Percentiles rank a stretch among this genome's conserved stretches.
These are phyloP conservation scores for Polypterus bichir DNA, from an alignment of 2,113 vertebrate genomes.

Conservation along the genomic window DNA sequence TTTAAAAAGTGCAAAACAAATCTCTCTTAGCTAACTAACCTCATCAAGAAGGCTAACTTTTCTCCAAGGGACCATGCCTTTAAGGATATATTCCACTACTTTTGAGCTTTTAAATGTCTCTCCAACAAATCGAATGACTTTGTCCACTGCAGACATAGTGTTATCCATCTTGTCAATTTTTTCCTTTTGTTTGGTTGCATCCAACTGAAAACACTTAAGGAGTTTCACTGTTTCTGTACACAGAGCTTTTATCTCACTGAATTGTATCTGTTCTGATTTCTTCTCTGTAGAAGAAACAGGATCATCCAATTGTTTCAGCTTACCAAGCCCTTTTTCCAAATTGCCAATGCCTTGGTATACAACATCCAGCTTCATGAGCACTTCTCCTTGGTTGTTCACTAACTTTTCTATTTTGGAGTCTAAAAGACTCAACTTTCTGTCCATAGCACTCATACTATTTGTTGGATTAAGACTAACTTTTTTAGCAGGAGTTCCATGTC, in stretches of 20 bases:
- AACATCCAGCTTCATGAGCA: conserved; percentile 50
- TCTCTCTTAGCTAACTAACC: conserved; percentile 46
- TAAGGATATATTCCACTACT: conserved; percentile 62
- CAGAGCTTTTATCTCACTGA: conserved; percentile 25
- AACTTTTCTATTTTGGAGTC: conserved; percentile 63
- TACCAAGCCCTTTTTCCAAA: conserved; percentile 44
- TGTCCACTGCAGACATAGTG: conserved; percentile 54
- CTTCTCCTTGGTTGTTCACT: conserved; percentile 50
- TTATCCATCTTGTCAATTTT: conserved; percentile 58
- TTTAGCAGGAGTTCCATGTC: conserved; percentile 15
- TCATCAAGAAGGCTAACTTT: conserved; percentile 45
- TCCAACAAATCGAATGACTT: conserved; percentile 51
- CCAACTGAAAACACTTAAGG: conserved; percentile 45
- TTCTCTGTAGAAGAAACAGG: conserved; percentile 7
- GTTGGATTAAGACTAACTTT: conserved; percentile 27
- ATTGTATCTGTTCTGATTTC: conserved; percentile 16
- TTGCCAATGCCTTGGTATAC: conserved; percentile 46
- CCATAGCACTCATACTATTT: conserved; percentile 41
- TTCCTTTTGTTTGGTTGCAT: conserved; percentile 46
- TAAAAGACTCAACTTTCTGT: conserved; percentile 53
- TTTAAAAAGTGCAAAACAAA: too few species aligned
- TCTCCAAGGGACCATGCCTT: conserved; percentile 56
- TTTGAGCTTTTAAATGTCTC: conserved; percentile 62
- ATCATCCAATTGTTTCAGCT: conserved; percentile 24
- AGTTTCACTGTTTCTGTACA: conserved; percentile 53